A percentile compares a stretch with the other conserved stretches of the same genome.
phyloP scores from a whole-genome alignment of 1,140 invertebrate genomes.

The Hetaerina americana region DNA sequence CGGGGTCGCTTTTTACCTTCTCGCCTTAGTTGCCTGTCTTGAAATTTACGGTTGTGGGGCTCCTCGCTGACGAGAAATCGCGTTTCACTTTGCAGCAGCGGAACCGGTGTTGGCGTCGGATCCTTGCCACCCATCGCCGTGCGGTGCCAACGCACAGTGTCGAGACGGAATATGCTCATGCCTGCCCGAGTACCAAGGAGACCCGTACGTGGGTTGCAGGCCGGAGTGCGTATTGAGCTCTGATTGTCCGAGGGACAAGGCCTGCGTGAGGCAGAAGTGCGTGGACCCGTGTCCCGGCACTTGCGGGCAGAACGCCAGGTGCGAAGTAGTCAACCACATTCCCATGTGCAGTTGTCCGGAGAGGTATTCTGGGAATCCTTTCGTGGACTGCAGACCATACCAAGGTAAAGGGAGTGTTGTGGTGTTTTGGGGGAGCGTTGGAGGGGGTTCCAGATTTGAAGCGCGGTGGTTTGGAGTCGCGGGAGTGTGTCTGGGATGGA shows the following conservation, averaged over 20 bases:
- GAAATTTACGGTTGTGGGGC: not conserved
- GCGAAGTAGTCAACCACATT: conserved; percentile 57
- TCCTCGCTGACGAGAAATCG: not conserved
- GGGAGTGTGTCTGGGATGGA: conserved; percentile 18
- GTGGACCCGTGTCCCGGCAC: conserved; percentile 60
- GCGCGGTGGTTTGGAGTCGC: too few species aligned
- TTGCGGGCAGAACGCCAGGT: conserved; percentile 59
- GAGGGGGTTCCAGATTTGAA: conserved; percentile 22
- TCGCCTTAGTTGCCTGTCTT: conserved; percentile 20
- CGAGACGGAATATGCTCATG: conserved; percentile 56
- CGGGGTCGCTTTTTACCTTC: conserved; percentile 3
- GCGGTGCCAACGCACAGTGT: conserved; percentile 62
- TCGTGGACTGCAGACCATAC: conserved; percentile 27
- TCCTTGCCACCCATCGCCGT: conserved; percentile 59
- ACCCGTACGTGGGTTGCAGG: conserved; percentile 58
- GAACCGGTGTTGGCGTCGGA: conserved; percentile 31
- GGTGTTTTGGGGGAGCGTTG: not conserved
- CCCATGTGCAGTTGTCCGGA: conserved; percentile 54
- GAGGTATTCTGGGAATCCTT: conserved; percentile 54
- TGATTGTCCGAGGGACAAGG: conserved; percentile 51
- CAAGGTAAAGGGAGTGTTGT: conserved; percentile 15
- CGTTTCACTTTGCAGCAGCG: conserved; percentile 18
- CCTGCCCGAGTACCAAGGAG: conserved; percentile 47
- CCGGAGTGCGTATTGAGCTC: conserved; percentile 60
- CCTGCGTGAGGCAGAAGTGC: conserved; percentile 60